These are phyloP conservation scores for Stichopus horrens DNA, from an alignment of 53 echinoderm and acorn worm species.

Conservation along the genomic window DNA sequence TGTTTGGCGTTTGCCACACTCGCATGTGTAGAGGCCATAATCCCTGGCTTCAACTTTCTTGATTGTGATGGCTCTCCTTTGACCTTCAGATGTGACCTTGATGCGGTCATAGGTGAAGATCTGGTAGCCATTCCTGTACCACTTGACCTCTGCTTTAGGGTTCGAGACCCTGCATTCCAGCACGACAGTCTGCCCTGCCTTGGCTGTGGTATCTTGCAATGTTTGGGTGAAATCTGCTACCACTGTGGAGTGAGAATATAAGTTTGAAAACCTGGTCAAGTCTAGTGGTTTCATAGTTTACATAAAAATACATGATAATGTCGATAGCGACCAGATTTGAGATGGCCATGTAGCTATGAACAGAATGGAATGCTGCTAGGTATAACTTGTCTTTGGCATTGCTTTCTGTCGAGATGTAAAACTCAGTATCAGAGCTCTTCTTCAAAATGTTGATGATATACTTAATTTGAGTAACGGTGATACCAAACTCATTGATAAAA, in stretches of 20 bases:
- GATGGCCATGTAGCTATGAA: too few species aligned
- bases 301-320: too few species aligned
- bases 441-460: too few species aligned
- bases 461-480: too few species aligned
- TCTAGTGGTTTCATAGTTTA: too few species aligned
- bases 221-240: conserved; percentile 87
- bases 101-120: conserved; percentile 80
- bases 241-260: conserved; percentile 53
- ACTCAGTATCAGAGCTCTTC: too few species aligned
- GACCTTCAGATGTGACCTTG: conserved; percentile 78
- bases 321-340: too few species aligned
- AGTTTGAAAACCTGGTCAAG: too few species aligned
- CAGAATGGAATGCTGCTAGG: too few species aligned
- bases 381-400: too few species aligned
- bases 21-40: conserved; percentile 74
- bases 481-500: too few species aligned
- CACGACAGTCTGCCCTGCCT: conserved; percentile 81
- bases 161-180: conserved; percentile 95
- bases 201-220: conserved; percentile 83
- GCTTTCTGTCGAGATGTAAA: too few species aligned
- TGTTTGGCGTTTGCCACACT: conserved; percentile 69
- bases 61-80: conserved; percentile 78
- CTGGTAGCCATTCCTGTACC: conserved; percentile 83
- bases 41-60: conserved; percentile 76
- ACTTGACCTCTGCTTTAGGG: conserved; percentile 89